A percentile compares a stretch with the other conserved stretches of the same genome.
Conservation (phyloP, 2,113 vertebrate species). For the Pteruthius melanotis region DNA sequence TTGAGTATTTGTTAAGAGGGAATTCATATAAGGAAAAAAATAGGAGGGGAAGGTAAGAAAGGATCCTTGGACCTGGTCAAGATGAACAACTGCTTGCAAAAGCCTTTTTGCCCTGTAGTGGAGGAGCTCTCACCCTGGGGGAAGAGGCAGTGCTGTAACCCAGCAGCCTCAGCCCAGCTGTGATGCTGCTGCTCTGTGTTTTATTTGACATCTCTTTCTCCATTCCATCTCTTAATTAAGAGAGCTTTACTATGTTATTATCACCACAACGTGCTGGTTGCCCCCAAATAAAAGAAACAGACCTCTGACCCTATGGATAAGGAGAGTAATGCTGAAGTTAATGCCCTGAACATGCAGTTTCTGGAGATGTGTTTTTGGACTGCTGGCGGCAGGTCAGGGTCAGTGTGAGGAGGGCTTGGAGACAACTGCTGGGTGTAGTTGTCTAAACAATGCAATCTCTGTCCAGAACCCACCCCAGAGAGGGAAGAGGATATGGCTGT, state of each 20-base stretch:
- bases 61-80: neutral
- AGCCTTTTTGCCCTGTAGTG: neutral
- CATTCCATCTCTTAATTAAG: neutral
- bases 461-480: neutral
- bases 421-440: neutral
- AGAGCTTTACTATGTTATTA: neutral
- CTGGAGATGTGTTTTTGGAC: neutral
- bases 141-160: neutral
- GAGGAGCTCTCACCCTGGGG: neutral
- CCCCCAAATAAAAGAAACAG: neutral
- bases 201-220: neutral
- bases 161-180: neutral
- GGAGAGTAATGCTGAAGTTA: neutral
- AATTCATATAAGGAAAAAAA: neutral
- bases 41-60: neutral
- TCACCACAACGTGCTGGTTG: neutral
- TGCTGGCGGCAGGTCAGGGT: neutral
- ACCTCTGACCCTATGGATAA: neutral
- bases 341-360: neutral
- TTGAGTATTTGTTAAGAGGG: neutral
- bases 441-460: neutral
- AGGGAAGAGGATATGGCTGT: neutral
- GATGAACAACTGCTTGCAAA: neutral
- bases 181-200: neutral
- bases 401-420: neutral